Percentiles rank a stretch among this genome's conserved stretches.
These are phyloP conservation scores for Melolontha melolontha DNA, from an alignment of 2,888 invertebrate genomes.

Conservation along the genomic window DNA sequence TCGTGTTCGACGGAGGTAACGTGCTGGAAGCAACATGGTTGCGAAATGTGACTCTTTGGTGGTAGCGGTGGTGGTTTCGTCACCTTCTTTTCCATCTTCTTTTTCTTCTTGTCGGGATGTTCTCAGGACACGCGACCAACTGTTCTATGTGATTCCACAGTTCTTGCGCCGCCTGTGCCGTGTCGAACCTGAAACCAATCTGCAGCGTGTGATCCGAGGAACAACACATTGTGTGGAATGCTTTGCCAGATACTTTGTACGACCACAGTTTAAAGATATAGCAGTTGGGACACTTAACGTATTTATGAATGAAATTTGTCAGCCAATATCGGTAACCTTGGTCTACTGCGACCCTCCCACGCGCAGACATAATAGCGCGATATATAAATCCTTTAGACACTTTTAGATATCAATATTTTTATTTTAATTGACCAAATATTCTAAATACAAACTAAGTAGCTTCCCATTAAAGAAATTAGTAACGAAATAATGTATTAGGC, in stretches of 20 bases:
- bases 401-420: too few species aligned
- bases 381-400: too few species aligned
- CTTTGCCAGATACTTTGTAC: constrained; percentile 78
- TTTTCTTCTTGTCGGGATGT: constrained; percentile 71
- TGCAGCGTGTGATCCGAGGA: constrained; percentile 81
- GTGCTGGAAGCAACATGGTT: constrained; percentile 88
- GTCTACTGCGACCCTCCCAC: too few species aligned
- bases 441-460: too few species aligned
- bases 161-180: constrained; percentile 77
- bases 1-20: constrained; percentile 81
- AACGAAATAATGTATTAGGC: too few species aligned
- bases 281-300: too few species aligned
- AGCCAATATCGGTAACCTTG: too few species aligned
- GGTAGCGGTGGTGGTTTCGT: constrained; percentile 74
- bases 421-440: too few species aligned
- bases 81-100: constrained; percentile 69
- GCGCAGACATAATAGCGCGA: too few species aligned
- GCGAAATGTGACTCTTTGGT: constrained; percentile 84
- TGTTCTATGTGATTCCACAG: constrained; percentile 78
- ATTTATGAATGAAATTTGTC: too few species aligned
- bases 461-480: too few species aligned
- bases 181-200: constrained; percentile 85
- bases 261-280: too few species aligned
- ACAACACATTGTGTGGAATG: constrained; percentile 86
- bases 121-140: constrained; percentile 81